Evolutionary conservation across 1,140 invertebrate species (phyloP), one percentile per base, ranked within the genome.

Genomic region (Drosophila virilis): DNA sequence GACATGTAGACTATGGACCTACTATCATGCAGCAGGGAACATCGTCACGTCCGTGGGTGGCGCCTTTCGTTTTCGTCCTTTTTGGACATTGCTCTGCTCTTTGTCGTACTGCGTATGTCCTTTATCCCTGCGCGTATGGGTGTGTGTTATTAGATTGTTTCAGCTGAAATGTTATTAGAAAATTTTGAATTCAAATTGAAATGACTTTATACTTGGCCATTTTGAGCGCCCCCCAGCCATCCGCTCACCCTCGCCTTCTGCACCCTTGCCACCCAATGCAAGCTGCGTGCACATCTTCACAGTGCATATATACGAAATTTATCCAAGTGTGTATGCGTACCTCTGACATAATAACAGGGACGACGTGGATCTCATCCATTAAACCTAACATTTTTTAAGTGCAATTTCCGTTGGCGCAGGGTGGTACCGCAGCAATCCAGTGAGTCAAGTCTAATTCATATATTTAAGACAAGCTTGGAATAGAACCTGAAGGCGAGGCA

Each of bases 151-250:
- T 89, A 84, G 84, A 89, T 89, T 89, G 84, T 89, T 89, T 84
- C 84, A 77, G 58, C 84, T 90, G 74, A 89, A 89, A 89, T 84
- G 84, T 89, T 89, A 89, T 89, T 89, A 89, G 84, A 89, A 80
- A 80, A 89, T 89, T 89, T 78, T 89, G 85, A 89, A 90, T 89
- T 89, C 84, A 89, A 89, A 89, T 83, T 89, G 84, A 90, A 89
- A 89, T 89, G 85, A 85, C 85, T 89, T 89, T 75, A 84, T 89
- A 84, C 85, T 84, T 71, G 38, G 42, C 65, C 55, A 43, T 57
- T 66, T 43, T 62, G 8, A 38, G 52, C 32, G 51, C 13, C 69
- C 72, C 66, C 45, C 33, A 2, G 8, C 28, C 1, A 8, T 10
- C 61, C 51, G 38, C 42, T 43, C 5, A 46, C 40, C 50, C 51